These are phyloP conservation scores for Aratinga solstitialis DNA, from an alignment of 2,797 vertebrate genomes.

Conservation along the genomic window DNA sequence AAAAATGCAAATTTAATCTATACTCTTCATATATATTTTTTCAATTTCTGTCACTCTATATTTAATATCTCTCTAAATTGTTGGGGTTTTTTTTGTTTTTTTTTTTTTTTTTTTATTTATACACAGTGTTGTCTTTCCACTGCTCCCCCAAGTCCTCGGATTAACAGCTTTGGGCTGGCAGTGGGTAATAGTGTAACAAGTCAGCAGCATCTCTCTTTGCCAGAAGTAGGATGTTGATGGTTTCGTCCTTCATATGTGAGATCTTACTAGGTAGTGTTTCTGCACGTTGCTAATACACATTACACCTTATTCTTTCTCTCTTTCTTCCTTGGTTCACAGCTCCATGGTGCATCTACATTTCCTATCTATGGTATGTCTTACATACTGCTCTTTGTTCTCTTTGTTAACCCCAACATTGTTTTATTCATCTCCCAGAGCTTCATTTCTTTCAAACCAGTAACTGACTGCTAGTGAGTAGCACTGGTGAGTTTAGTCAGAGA, in stretches of 20 bases:
- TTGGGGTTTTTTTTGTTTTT: no score
- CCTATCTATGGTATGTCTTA: neutral
- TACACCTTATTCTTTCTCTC: rapidly evolving
- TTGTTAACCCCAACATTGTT: neutral
- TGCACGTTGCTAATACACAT: rapidly evolving
- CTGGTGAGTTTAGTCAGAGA: neutral
- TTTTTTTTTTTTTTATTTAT: neutral
- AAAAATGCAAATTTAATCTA: neutral
- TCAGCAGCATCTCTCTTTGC: neutral
- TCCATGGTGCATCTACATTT: neutral
- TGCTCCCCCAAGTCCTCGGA: neutral
- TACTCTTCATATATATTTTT: neutral
- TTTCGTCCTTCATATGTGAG: neutral
- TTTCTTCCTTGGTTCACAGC: neutral
- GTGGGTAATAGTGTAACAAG: neutral
- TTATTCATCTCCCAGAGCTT: neutral
- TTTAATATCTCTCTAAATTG: neutral
- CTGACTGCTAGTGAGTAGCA: neutral
- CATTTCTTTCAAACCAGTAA: neutral
- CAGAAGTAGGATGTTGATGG: neutral
- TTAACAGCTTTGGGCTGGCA: neutral
- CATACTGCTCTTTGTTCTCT: neutral
- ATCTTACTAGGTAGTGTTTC: neutral
- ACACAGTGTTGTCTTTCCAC: neutral
- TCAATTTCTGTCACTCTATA: neutral